These are phyloP conservation scores for Arrhopalites spinosus DNA, from an alignment of 2,888 invertebrate genomes.

Conservation along the genomic window DNA sequence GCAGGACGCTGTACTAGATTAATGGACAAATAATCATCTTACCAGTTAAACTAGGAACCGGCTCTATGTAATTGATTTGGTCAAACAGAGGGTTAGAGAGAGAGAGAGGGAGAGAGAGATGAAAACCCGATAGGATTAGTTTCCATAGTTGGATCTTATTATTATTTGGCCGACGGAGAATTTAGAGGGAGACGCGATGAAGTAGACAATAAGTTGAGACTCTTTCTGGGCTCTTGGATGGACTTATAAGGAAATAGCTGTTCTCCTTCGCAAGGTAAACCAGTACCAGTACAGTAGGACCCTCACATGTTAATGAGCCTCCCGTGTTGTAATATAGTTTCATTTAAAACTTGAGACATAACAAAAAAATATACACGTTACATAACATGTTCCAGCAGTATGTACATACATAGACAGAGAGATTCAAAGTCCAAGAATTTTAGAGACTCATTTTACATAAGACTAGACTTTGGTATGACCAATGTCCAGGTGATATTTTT, in stretches of 20 bases:
- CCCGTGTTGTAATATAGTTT: not conserved
- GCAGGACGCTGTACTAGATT: not conserved
- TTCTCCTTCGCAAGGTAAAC: slow-evolving; percentile 42
- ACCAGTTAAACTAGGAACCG: too few relatives aligned
- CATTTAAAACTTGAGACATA: not conserved
- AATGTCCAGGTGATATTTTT: too few relatives aligned
- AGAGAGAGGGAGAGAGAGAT: not conserved
- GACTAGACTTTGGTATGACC: too few relatives aligned
- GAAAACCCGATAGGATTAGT: slow-evolving; percentile 7
- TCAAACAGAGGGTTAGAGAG: slow-evolving; percentile 5
- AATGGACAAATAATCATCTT: not conserved
- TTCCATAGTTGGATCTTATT: slow-evolving; percentile 22
- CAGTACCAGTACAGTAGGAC: slow-evolving; percentile 11
- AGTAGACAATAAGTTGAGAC: not conserved
- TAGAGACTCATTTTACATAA: too few relatives aligned
- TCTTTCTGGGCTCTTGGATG: not conserved
- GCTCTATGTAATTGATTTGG: not conserved
- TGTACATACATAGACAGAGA: too few relatives aligned
- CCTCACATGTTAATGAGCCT: slow-evolving; percentile 6
- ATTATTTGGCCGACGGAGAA: slow-evolving; percentile 4
- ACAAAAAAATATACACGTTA: too few relatives aligned
- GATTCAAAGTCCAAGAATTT: too few relatives aligned
- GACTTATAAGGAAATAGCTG: slow-evolving; percentile 29
- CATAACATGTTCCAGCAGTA: too few relatives aligned
- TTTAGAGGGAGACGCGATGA: not conserved